Evolutionary conservation across 2,797 vertebrate species (phyloP), one percentile per base, ranked within the genome.

Genomic region (Oryzias sinensis): DNA sequence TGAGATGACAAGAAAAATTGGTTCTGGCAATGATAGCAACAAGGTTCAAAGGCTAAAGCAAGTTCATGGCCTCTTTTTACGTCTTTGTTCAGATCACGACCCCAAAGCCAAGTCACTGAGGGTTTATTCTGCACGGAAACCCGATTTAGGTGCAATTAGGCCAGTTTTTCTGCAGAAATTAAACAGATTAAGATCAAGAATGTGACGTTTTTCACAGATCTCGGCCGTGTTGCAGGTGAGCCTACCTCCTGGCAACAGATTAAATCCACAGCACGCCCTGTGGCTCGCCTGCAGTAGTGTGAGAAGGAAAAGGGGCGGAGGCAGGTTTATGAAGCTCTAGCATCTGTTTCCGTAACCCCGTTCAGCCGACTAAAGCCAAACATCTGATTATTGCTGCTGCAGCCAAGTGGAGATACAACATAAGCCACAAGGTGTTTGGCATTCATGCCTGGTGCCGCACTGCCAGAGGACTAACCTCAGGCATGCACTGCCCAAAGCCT

Each of bases 381-480:
- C 48, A 55, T 52, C 40, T 0, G 22, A 56, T 41, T 47, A 72
- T 64, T 57, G n/a, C 68, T 18, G 56, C 16, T 5, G 24, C 0
- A 1, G 44, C 54, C 76, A 77, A 76, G 81, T 74, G 77, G 25
- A 37, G 37, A 1, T 22, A 65, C 68, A 70, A 27, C 16, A 27
- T 51, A 43, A 65, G 58, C 52, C 62, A 73, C 15, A 0, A 70
- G 33, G 40, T 20, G 47, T 41, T 68, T 77, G 67, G 71, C 70
- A 51, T 42, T 3, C 43, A 44, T 44, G 27, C 50, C 14, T 42
- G 46, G 56, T 17, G 44, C 58, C 70, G 56, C 56, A 41, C 13
- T 63, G 67, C 65, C 74, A 72, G 61, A 56, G 2, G 18, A 49
- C 62, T 49, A 46, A 68, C 70, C 75, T 70, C 82, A 72, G 74